Percentiles rank a stretch among this genome's conserved stretches.
Conservation (phyloP, 2,888 invertebrate species). For the Megastigmus dorsalis region DNA sequence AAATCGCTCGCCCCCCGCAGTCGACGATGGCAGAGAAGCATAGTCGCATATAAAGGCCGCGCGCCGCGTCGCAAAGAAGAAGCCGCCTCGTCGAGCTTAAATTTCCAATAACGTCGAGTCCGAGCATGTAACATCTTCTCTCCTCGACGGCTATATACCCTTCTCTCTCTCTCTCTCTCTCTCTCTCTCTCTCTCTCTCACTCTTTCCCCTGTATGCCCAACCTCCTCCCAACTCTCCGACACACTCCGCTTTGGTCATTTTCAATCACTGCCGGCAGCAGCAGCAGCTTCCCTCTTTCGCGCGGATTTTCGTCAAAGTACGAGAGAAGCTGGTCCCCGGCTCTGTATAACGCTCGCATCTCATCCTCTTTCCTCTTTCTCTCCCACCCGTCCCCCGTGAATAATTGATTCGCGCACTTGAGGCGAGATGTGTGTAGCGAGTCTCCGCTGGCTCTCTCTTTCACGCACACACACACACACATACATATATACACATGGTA, state of each 20-base stretch:
- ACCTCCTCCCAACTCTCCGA: too few species aligned
- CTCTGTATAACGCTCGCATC: constrained; percentile 6
- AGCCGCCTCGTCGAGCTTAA: not conserved
- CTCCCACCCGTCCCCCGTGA: constrained; percentile 20
- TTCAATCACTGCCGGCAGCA: constrained; percentile 29
- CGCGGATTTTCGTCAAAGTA: constrained; percentile 48
- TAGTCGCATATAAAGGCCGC: too few species aligned
- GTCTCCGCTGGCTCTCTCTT: not conserved
- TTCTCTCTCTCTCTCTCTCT: not conserved
- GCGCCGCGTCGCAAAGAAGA: not conserved
- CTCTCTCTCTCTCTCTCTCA: not conserved
- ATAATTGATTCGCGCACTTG: constrained; percentile 53
- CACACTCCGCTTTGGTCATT: constrained; percentile 36
- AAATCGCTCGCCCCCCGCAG: too few species aligned
- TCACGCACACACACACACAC: constrained; percentile 15
- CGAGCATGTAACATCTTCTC: constrained; percentile 6
- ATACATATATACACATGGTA: constrained; percentile 32
- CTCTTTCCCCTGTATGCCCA: not conserved
- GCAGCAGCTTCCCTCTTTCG: constrained; percentile 29
- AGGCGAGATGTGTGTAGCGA: constrained; percentile 26
- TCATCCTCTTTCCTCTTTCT: not conserved
- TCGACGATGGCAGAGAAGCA: too few species aligned
- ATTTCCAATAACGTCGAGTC: constrained; percentile 5
- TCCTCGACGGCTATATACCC: not conserved
- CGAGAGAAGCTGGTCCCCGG: not conserved